Conservation (phyloP, 2,888 invertebrate species). For the Idaea straminata region DNA sequence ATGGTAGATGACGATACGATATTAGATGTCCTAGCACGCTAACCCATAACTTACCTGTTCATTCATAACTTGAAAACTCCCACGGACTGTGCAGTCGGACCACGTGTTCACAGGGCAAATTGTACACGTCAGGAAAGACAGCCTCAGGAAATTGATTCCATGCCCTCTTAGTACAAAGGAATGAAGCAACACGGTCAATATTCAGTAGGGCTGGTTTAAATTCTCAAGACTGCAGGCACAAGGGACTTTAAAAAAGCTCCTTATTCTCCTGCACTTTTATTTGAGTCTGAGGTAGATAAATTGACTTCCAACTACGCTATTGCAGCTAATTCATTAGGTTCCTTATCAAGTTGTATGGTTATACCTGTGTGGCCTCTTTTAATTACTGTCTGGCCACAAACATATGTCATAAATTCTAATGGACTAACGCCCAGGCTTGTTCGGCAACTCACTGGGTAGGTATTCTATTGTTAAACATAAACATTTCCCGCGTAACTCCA, state of each 20-base stretch:
- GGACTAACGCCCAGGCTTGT: conserved; percentile 43
- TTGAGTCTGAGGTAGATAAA: not conserved
- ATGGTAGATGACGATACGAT: too few relatives aligned
- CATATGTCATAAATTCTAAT: conserved; percentile 77
- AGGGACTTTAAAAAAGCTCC: not conserved
- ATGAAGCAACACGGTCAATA: too few relatives aligned
- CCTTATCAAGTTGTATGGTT: conserved; percentile 40
- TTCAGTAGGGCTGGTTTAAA: not conserved
- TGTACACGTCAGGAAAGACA: too few relatives aligned
- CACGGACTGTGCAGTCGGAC: too few relatives aligned
- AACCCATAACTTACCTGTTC: too few relatives aligned
- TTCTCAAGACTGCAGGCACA: not conserved
- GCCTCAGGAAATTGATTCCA: too few relatives aligned
- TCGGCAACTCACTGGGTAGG: conserved; percentile 8
- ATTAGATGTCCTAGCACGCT: too few relatives aligned
- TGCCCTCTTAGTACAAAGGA: too few relatives aligned
- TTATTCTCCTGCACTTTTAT: not conserved
- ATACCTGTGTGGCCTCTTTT: conserved; percentile 68
- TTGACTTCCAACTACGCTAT: not conserved
- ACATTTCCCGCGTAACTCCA: not conserved
- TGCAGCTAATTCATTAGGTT: not conserved
- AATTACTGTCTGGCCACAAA: conserved; percentile 63
- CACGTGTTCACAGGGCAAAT: too few relatives aligned
- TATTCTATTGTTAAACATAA: conserved; percentile 4
- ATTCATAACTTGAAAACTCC: too few relatives aligned